Conservation (phyloP, 2,113 vertebrate genomes). For the Lipophrys pholis region DNA sequence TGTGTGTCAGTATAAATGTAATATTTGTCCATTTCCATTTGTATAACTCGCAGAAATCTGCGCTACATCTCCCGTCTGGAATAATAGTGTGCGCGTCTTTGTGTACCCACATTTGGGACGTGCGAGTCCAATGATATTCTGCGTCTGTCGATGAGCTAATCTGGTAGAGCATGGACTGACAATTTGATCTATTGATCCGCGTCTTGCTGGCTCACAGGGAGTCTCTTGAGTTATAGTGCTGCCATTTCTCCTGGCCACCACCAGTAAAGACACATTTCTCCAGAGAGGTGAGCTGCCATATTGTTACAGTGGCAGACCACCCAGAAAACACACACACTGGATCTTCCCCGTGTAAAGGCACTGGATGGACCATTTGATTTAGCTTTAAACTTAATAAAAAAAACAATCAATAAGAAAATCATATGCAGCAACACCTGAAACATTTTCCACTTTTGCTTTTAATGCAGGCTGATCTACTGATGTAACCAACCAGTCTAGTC, state of each 20-base stretch:
- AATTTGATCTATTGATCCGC: slow-evolving; percentile 78
- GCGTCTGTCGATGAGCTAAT: slow-evolving; percentile 72
- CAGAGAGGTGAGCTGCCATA: slow-evolving; percentile 26
- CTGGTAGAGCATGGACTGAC: slow-evolving; percentile 67
- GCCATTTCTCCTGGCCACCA: slow-evolving; percentile 61
- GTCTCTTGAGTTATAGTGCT: slow-evolving; percentile 71
- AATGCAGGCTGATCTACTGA: too few species aligned
- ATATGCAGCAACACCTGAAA: too few species aligned
- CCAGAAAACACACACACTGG: slow-evolving; percentile 8
- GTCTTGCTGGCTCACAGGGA: slow-evolving; percentile 57
- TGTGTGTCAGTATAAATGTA: slow-evolving; percentile 9
- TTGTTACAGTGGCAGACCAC: slow-evolving; percentile 43
- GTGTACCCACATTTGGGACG: slow-evolving; percentile 29
- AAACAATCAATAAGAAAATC: too few species aligned
- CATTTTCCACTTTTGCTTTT: too few species aligned
- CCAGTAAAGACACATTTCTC: slow-evolving; percentile 53
- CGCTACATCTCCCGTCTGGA: slow-evolving; percentile 15
- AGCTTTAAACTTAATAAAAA: too few species aligned
- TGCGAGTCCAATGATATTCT: slow-evolving; percentile 56
- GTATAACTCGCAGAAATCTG: not conserved
- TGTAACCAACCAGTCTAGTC: too few species aligned
- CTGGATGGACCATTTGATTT: too few species aligned
- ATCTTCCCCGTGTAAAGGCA: not conserved
- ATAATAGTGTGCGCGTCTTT: slow-evolving; percentile 28
- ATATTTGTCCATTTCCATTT: slow-evolving; percentile 31